Base-by-base conservation (phyloP, 2,888 invertebrate species). In the Apodemia mormo region DNA sequence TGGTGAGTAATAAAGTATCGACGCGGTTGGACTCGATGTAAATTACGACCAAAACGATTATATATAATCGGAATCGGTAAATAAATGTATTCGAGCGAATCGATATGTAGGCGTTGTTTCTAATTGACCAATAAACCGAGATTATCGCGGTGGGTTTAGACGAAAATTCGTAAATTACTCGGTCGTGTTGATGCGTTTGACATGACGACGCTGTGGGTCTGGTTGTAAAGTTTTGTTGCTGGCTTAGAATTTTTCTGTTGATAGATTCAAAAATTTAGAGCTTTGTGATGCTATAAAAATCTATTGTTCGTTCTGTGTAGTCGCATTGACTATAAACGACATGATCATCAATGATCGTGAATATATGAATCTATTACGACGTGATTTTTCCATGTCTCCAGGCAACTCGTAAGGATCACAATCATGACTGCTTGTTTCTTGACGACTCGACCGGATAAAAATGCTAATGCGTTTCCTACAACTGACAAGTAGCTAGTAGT, bases 41-140 rank as follows among this genome's bases (percentile, higher is more conserved):
- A 61, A 61, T 61, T 30, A 61, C 61, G 61, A 61, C 33, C 61
- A 30, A 61, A 61, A 30, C 61, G 61, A 61, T 61, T 61, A 61
- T 61, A 61, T 33, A 61, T 33, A 61, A 61, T 61, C 33, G 61
- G 61, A 61, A 61, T 61, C 61, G 33, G 61, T 61, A 61, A 61
- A 61, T 61, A 61, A 78, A 71, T 70, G 71, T 79, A 85, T 84
- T 84, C 82, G 79, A 83, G 83, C 81, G 78, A 77, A 78, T 73
- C 75, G 72, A 75, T 72, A 79, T 80, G 86, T 87, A 80, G 85
- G 85, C 82, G 86, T 79, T 69, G 75, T 72, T 74, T 77, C 80
- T 87, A 83, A 85, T 85, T 85, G 85, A 82, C 79, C 82, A 82
- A 82, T 84, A 82, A 83, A 85, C 73, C 79, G 79, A 79, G 81